Percentiles rank a stretch among this genome's conserved stretches.
Conservation (phyloP, 2,113 vertebrate genomes). For the Entomyzon cyanotis region DNA sequence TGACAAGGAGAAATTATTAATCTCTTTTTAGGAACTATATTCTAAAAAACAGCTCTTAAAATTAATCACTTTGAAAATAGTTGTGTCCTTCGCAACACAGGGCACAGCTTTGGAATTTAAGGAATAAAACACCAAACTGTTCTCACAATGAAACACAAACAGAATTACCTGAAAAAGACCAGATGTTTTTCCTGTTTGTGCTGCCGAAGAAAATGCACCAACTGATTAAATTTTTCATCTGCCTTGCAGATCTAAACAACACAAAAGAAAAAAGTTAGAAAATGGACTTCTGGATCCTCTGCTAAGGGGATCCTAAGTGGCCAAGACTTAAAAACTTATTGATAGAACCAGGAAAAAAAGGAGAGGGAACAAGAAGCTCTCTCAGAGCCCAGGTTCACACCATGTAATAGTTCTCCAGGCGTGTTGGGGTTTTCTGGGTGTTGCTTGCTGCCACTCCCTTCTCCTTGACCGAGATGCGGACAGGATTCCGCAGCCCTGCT, state of each 20-base stretch:
- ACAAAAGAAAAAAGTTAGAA: not conserved
- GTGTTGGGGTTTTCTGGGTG: constrained; percentile 87
- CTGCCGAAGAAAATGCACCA: constrained; percentile 90
- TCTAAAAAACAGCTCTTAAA: not conserved
- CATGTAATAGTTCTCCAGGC: constrained; percentile 91
- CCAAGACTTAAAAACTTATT: not conserved
- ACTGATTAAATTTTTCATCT: constrained; percentile 92
- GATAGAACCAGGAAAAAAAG: rapidly evolving
- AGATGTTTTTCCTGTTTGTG: constrained; percentile 92
- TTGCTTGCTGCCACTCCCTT: constrained; percentile 84
- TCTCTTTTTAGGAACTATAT: not conserved
- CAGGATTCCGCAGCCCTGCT: constrained; percentile 92
- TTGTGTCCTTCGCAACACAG: not conserved
- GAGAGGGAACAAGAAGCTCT: not conserved
- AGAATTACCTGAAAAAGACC: constrained; percentile 90
- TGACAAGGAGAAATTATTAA: not conserved
- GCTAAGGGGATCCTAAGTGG: rapidly evolving
- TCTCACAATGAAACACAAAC: not conserved
- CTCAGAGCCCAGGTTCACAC: constrained; percentile 49
- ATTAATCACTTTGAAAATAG: not conserved
- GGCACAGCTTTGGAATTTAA: not conserved
- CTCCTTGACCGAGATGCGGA: constrained; percentile 92
- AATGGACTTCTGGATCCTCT: not conserved
- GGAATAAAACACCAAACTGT: not conserved
- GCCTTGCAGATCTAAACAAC: constrained; percentile 82